Evolutionary conservation across 2,888 invertebrate species (phyloP), one percentile per base, ranked within the genome.

Genomic region (Patella pellucida): DNA sequence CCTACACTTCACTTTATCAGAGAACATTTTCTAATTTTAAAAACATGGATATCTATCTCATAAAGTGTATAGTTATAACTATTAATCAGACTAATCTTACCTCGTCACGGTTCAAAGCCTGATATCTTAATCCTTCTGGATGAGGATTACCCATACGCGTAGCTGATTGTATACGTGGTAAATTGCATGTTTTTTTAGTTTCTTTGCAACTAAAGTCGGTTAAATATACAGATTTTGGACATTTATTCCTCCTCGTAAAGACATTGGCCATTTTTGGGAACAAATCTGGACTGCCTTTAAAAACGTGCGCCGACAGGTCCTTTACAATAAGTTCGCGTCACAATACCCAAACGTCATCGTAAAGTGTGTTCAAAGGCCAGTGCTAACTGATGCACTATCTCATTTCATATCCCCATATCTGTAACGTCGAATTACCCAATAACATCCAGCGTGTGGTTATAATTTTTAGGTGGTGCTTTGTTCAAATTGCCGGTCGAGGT

Each of bases 211-310:
- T 41, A 31, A 27, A 69, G 14, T 69, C 69, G 31, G 16, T 27
- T 41, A 69, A 15, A 50, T 23, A 27, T n/a, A 31, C 31, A n/a
- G 31, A 2, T 15, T 31, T 19, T 19, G 69, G 69, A 69, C 31
- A 51, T 31, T 51, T 69, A 31, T 9, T 14, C 15, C 31, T 69
- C 31, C 19, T 69, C 4, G 69, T 69, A 31, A 69, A 69, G 31
- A 69, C 69, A n/a, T 69, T 69, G 41, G 69, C 31, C 69, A 69
- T 69, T 27, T 69, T 69, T 5, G 19, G 15, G 70, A 52, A 41
- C 41, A 41, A 41, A 54, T 54, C 15, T 16, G 54, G 54, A 54
- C 54, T 41, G 41, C 9, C 41, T 41, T 41, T 9, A 41, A 41
- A 41, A 9, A 7, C 41, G 41, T 41, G 41, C 7, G 41, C 41